These are phyloP conservation scores for Aurelia sp. DNA, from an alignment of 30 jellyfish, hydroid and myxozoan species.

Conservation along the genomic window DNA sequence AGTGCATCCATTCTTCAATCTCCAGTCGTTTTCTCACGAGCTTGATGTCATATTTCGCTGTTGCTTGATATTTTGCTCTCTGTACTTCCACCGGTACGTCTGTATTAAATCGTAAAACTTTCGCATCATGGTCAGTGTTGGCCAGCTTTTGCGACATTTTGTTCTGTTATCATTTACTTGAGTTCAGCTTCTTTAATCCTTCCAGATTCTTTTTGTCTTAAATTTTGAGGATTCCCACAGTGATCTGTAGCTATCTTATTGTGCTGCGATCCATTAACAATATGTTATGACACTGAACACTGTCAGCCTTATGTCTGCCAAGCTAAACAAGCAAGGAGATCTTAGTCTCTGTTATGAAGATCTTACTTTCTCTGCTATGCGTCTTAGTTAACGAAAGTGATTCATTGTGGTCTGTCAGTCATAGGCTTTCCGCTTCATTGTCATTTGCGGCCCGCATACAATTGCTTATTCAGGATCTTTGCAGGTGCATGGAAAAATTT, in stretches of 20 bases:
- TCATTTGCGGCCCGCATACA: slow-evolving; percentile 39
- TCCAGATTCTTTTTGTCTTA: too few relatives aligned
- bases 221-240: too few relatives aligned
- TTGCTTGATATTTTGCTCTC: slow-evolving; percentile 83
- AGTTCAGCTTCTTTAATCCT: too few relatives aligned
- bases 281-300: too few relatives aligned
- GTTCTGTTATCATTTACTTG: too few relatives aligned
- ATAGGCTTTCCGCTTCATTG: slow-evolving; percentile 5
- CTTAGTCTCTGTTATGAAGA: background rate
- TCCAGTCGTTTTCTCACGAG: slow-evolving; percentile 80
- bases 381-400: background rate
- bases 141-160: slow-evolving; percentile 4
- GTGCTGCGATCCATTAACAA: too few relatives aligned
- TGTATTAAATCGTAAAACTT: slow-evolving; percentile 69
- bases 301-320: background rate
- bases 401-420: slow-evolving; percentile 59
- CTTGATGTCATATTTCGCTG: slow-evolving; percentile 87
- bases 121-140: slow-evolving; percentile 40
- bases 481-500: slow-evolving; percentile 46
- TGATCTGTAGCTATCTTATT: too few relatives aligned
- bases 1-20: slow-evolving; percentile 93
- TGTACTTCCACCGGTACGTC: slow-evolving; percentile 68
- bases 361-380: background rate
- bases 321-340: slow-evolving; percentile 5
- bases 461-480: slow-evolving; percentile 28